A percentile compares a stretch with the other conserved stretches of the same genome.
Evolutionary conservation across 2,888 invertebrate species (phyloP).

Genomic region (Myathropa florea): DNA sequence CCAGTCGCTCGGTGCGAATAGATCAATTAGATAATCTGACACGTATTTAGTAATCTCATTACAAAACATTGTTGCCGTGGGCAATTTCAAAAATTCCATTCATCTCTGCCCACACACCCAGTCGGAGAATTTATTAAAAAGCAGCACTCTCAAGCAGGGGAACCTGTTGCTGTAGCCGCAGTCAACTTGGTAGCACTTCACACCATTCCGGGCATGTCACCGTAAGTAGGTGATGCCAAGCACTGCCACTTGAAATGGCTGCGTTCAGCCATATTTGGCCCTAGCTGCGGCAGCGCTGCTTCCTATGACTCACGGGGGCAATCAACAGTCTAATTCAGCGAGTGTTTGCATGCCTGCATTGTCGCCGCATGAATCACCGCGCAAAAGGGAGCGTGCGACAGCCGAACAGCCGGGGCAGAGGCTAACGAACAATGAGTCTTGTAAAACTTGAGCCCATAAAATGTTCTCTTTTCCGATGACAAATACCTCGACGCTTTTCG

Average conservation of each 20-base stretch:
- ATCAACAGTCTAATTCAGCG: constrained; percentile 25
- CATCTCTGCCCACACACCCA: not conserved
- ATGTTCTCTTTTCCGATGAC: constrained; percentile 24
- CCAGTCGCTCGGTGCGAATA: not conserved
- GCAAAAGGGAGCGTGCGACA: not conserved
- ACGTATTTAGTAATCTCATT: constrained; percentile 5
- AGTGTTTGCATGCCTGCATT: constrained; percentile 17
- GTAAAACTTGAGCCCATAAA: not conserved
- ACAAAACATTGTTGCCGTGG: not conserved
- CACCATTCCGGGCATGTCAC: not conserved
- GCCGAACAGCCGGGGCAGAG: not conserved
- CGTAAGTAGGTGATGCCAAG: constrained; percentile 4
- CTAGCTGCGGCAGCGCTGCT: not conserved
- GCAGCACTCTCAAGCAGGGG: not conserved
- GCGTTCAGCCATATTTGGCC: constrained; percentile 9
- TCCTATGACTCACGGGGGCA: constrained; percentile 31
- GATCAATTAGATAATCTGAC: constrained; percentile 4
- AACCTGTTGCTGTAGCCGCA: constrained; percentile 1
- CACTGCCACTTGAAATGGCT: not conserved
- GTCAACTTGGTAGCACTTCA: not conserved
- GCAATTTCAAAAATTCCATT: not conserved
- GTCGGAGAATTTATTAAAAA: not conserved
- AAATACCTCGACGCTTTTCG: constrained; percentile 39
- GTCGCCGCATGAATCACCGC: constrained; percentile 44
- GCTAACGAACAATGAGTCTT: constrained; percentile 34